Evolutionary conservation across 2,888 invertebrate species (phyloP).

Genomic region (Pycnomerus fuliginosus): DNA sequence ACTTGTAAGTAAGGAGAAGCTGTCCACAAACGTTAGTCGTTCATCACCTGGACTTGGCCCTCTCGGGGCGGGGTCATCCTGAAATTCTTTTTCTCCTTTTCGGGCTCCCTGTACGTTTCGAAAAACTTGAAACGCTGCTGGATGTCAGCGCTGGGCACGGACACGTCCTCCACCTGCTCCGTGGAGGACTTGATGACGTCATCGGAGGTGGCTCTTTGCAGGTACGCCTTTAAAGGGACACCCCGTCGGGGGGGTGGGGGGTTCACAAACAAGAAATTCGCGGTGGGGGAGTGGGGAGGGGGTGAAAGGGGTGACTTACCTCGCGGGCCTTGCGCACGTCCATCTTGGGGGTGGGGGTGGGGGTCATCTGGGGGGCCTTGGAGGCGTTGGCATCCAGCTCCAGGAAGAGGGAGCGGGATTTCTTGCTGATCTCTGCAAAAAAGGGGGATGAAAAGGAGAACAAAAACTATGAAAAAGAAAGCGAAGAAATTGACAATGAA

Average conservation of each 20-base stretch:
- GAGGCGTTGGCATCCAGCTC: constrained; percentile 78
- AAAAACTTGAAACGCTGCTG: constrained; percentile 88
- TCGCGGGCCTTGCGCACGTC: constrained; percentile 61
- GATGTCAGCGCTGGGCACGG: constrained; percentile 79
- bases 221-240: constrained; percentile 54
- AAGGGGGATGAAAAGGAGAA: constrained; percentile 21
- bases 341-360: constrained; percentile 59
- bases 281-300: not conserved
- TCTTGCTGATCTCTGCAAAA: constrained; percentile 75
- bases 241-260: no score
- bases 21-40: no score
- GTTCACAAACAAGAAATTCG: constrained; percentile 1
- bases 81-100: constrained; percentile 69
- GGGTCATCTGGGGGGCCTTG: constrained; percentile 61
- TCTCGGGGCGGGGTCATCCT: constrained; percentile 88
- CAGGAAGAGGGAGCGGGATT: constrained; percentile 82
- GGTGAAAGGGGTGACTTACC: no score
- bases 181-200: constrained; percentile 71
- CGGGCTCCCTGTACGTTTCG: constrained; percentile 79
- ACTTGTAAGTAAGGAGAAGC: no score
- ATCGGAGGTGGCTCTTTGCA: constrained; percentile 56
- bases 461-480: not conserved
- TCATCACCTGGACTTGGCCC: constrained; percentile 67
- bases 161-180: constrained; percentile 74
- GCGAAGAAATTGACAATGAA: not conserved